Conservation (phyloP, 2,797 vertebrate genomes). For the Sylvia borin region DNA sequence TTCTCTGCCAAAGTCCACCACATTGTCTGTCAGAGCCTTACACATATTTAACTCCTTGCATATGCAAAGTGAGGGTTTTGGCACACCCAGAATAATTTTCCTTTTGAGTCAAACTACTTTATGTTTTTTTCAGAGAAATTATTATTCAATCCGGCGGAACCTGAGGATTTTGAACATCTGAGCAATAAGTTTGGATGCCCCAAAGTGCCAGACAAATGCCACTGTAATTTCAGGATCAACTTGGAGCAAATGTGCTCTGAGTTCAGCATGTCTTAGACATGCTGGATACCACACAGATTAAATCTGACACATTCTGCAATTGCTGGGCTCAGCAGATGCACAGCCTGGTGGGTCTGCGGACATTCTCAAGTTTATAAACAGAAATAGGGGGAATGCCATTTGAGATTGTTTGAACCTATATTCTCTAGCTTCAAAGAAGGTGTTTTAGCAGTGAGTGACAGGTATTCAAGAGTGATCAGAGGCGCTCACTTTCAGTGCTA, state of each 20-base stretch:
- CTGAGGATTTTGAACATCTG: background rate
- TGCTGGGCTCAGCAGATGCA: conserved; percentile 2
- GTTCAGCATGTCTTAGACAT: background rate
- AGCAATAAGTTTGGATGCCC: background rate
- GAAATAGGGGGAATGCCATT: background rate
- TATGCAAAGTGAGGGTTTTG: background rate
- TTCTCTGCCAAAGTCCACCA: background rate
- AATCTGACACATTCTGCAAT: conserved; percentile 36
- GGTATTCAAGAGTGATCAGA: background rate
- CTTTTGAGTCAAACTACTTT: background rate
- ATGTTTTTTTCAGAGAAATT: background rate
- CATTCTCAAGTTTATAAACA: background rate
- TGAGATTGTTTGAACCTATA: background rate
- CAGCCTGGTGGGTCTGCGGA: background rate
- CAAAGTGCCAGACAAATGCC: background rate
- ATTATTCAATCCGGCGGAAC: background rate
- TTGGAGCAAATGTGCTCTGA: background rate
- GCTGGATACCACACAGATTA: background rate
- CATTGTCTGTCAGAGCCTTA: background rate
- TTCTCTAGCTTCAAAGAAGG: background rate
- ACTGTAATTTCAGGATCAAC: background rate
- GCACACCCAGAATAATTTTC: background rate
- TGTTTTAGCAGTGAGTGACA: background rate
- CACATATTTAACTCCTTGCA: background rate
- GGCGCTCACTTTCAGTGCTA: background rate